Evolutionary conservation across 2,113 vertebrate species (phyloP), one percentile per base, ranked within the genome.

Genomic region (Macrotus californicus): DNA sequence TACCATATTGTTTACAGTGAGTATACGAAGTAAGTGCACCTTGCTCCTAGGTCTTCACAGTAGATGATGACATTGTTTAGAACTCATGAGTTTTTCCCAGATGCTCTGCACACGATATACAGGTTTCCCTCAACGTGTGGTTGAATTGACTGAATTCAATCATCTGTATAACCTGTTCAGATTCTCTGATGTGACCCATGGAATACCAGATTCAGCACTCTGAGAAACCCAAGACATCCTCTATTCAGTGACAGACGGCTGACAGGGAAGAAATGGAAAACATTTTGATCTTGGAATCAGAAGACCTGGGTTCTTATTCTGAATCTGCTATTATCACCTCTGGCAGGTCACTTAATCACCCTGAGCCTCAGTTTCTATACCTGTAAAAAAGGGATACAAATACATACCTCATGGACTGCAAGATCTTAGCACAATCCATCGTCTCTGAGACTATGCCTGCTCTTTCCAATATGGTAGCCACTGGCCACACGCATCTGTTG

Each of bases 1-100:
- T 72, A 98, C 98, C 15, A 29, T 98, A 84, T 75, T 95, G 72
- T 98, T 99, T 96, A 96, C 97, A 96, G 95, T 99, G 95, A 95
- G 89, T 96, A 96, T 99, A n/a, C 79, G 73, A 98, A 98, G 98
- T 98, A 98, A 98, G 97, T 98, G 82, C 54, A 76, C 34, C 64
- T 82, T 46, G 52, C 80, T 95, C 39, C 76, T 18, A n/a, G 43
- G 54, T 66, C 52, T 86, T 67, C 43, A 52, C 54, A 19, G 6
- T 46, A 5, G 64, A 34, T 64, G 12, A 18, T 19, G 56, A 19
- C 16, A 9, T 5, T 29, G 2, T 22, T 18, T 77, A 1, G 26
- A 39, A 52, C 7, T n/a, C 41, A 2, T 1, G 24, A 64, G 46
- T 10, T 67, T 39, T 13, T 15, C 31, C 48, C 46, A 22, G 18